Percentiles rank a stretch among this genome's conserved stretches.
Evolutionary conservation across 92 coral and sea anemone species (phyloP).

Genomic region (Blastomussa wellsi): DNA sequence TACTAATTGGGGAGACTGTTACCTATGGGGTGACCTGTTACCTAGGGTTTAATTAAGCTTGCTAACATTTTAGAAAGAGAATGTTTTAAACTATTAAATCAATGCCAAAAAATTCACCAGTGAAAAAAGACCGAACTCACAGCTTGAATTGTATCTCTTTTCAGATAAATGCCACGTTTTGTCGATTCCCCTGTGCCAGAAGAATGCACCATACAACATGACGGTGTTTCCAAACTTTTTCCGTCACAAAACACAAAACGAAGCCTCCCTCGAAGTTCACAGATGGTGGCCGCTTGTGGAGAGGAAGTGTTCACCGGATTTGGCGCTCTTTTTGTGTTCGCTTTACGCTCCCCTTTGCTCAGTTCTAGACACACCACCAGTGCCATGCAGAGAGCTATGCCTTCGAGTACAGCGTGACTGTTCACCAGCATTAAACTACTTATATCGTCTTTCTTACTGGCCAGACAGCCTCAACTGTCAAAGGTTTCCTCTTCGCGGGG

Average conservation of each 20-base stretch:
- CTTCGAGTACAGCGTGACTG: conserved; percentile 32
- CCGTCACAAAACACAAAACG: conserved; percentile 34
- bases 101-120: too few relatives aligned
- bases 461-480: conserved; percentile 35
- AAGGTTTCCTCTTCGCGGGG: conserved; percentile 4
- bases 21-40: too few relatives aligned
- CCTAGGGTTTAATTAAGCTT: too few relatives aligned
- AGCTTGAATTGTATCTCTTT: background rate
- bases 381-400: conserved; percentile 54
- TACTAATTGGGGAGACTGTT: too few relatives aligned
- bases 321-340: conserved; percentile 53
- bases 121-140: too few relatives aligned
- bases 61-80: too few relatives aligned
- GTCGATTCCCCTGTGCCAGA: conserved; percentile 43
- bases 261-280: conserved; percentile 46
- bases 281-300: conserved; percentile 44
- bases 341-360: conserved; percentile 49
- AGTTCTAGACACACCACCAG: background rate
- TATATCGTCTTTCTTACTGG: conserved; percentile 5
- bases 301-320: conserved; percentile 26
- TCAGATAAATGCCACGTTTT: conserved; percentile 33
- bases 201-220: conserved; percentile 41
- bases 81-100: too few relatives aligned
- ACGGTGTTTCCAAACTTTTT: conserved; percentile 52
- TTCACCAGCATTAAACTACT: background rate